phyloP scores from a whole-genome alignment of 2,888 invertebrate species.

The Fragum sueziense region DNA sequence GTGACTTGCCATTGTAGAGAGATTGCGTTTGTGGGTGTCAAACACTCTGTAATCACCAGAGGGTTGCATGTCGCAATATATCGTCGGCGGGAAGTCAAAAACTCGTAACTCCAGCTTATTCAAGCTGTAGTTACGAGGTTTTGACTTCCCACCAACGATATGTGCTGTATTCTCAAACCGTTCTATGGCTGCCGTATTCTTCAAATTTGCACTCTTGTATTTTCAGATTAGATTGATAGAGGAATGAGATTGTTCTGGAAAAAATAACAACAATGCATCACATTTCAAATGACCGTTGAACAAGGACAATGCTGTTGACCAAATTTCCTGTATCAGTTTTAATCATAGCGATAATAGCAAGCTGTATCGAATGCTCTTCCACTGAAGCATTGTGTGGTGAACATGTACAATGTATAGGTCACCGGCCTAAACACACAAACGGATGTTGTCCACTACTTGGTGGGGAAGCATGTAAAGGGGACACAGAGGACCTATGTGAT shows the following conservation, averaged over 20 bases:
- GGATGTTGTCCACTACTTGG: conserved; percentile 24
- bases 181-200: too few relatives aligned
- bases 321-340: background rate
- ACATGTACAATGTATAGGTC: background rate
- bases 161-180: too few relatives aligned
- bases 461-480: conserved; percentile 7
- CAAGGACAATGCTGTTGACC: background rate
- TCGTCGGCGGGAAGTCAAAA: too few relatives aligned
- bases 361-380: background rate
- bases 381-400: background rate
- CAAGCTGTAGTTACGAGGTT: too few relatives aligned
- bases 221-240: too few relatives aligned
- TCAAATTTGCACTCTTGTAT: too few relatives aligned
- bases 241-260: background rate
- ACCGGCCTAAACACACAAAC: background rate
- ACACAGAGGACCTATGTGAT: background rate
- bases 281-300: background rate
- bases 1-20: too few relatives aligned
- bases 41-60: too few relatives aligned
- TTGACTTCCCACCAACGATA: too few relatives aligned
- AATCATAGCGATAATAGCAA: background rate
- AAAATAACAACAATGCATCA: background rate
- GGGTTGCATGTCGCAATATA: too few relatives aligned
- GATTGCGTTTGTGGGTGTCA: too few relatives aligned
- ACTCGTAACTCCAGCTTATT: too few relatives aligned